Evolutionary conservation across 2,888 invertebrate genomes (phyloP).

Genomic region (Caenorhabditis drosophilae): DNA sequence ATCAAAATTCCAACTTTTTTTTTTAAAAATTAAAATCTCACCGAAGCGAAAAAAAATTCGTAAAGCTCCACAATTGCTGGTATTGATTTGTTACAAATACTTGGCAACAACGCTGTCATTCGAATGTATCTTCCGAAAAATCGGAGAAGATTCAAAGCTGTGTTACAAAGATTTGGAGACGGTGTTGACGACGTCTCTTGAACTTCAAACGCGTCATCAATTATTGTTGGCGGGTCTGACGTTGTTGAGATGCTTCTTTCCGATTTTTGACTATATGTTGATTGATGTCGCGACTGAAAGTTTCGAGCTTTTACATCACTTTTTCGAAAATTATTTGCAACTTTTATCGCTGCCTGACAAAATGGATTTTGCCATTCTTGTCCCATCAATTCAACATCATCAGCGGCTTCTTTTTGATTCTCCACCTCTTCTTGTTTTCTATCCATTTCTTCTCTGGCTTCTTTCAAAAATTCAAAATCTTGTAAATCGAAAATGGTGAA

Average conservation of each 20-base stretch:
- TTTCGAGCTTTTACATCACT: not conserved
- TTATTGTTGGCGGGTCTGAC: slow-evolving; percentile 9
- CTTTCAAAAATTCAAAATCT: slow-evolving; percentile 42
- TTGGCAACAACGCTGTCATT: slow-evolving; percentile 64
- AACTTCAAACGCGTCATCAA: slow-evolving; percentile 19
- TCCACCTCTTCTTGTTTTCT: not conserved
- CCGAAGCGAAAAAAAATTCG: slow-evolving; percentile 60
- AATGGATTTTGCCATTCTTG: slow-evolving; percentile 33
- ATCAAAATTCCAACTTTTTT: not conserved
- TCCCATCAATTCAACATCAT: slow-evolving; percentile 7
- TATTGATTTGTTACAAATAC: slow-evolving; percentile 58
- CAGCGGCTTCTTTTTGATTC: not conserved
- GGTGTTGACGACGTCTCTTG: slow-evolving; percentile 2
- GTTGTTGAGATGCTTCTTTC: slow-evolving; percentile 3
- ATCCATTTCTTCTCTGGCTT: slow-evolving; percentile 8
- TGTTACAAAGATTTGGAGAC: slow-evolving; percentile 65
- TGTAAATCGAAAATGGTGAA: slow-evolving; percentile 66
- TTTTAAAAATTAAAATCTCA: slow-evolving; percentile 11
- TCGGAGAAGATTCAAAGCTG: slow-evolving; percentile 61
- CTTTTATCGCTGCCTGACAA: slow-evolving; percentile 18
- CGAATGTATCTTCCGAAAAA: slow-evolving; percentile 65
- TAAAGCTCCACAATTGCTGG: slow-evolving; percentile 60
- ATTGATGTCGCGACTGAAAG: slow-evolving; percentile 14
- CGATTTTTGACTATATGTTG: slow-evolving; percentile 15
- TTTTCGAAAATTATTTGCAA: not conserved